These are phyloP conservation scores for Proterorhinus semilunaris DNA, from an alignment of 2,113 vertebrate species.

Conservation along the genomic window DNA sequence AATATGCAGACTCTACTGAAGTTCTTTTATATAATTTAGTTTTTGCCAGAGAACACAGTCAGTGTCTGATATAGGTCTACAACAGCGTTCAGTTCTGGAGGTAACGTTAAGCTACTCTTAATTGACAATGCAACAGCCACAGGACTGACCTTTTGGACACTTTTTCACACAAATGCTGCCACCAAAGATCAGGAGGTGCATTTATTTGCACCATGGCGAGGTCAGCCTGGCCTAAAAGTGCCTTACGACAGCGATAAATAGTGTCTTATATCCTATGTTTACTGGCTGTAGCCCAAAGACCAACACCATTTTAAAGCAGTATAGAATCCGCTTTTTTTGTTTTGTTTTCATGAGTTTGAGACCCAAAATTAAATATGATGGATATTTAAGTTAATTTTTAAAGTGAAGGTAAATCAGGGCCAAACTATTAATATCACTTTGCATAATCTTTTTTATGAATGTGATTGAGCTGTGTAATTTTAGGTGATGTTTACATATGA, in stretches of 20 bases:
- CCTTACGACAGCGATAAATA: slow-evolving; percentile 27
- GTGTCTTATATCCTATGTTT: slow-evolving; percentile 48
- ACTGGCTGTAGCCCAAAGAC: slow-evolving; percentile 48
- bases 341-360: background rate
- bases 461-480: slow-evolving; percentile 4
- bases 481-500: slow-evolving; percentile 4
- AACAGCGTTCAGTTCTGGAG: background rate
- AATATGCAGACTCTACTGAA: too few species aligned
- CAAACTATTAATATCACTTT: background rate
- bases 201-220: background rate
- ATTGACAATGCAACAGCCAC: slow-evolving; percentile 19
- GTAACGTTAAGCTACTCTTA: background rate
- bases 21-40: background rate
- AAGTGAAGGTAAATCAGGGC: background rate
- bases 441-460: background rate
- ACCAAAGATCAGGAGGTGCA: background rate
- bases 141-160: slow-evolving; percentile 14
- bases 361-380: background rate
- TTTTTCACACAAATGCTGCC: slow-evolving; percentile 20
- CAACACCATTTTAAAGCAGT: slow-evolving; percentile 9
- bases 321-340: slow-evolving; percentile 8
- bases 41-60: slow-evolving; percentile 20
- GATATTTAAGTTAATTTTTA: background rate
- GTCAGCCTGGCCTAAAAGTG: slow-evolving; percentile 1
- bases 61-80: slow-evolving; percentile 6